phyloP scores from a whole-genome alignment of 2,797 vertebrate species.

The Lagocephalus sceleratus region DNA sequence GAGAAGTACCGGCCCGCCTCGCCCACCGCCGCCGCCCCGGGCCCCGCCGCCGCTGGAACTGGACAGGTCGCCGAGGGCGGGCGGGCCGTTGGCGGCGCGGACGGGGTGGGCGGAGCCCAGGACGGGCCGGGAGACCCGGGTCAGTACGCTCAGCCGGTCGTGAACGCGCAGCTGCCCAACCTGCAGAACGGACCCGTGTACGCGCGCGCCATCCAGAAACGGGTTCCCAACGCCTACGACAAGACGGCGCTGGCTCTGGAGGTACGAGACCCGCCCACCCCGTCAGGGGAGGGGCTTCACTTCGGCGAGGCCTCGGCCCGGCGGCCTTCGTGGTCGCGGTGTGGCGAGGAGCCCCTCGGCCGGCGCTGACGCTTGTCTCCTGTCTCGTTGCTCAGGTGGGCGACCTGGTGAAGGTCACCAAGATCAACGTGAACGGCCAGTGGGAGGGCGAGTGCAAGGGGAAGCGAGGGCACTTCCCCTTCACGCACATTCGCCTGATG shows the following conservation, averaged over 20 bases:
- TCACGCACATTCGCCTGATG: conserved; percentile 95
- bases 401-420: conserved; percentile 95
- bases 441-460: conserved; percentile 98
- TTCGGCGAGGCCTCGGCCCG: too few species aligned
- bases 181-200: conserved; percentile 97
- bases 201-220: conserved; percentile 97
- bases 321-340: too few species aligned
- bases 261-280: conserved; percentile 75
- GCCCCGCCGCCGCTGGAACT: conserved; percentile 74
- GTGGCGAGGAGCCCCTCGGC: too few species aligned
- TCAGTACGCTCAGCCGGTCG: conserved; percentile 92
- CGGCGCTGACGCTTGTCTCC: conserved; percentile 27
- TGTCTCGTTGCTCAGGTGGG: conserved; percentile 79
- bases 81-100: conserved; percentile 71
- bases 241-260: conserved; percentile 98
- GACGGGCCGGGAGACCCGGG: conserved; percentile 85
- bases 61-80: conserved; percentile 64
- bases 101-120: conserved; percentile 77
- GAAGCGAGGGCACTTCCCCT: conserved; percentile 94
- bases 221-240: conserved; percentile 99
- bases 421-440: conserved; percentile 97
- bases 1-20: conserved; percentile 93
- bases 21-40: conserved; percentile 80
- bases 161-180: conserved; percentile 91
- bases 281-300: too few species aligned